Conservation (phyloP, 2,888 invertebrate species). For the Sesia bembeciformis region DNA sequence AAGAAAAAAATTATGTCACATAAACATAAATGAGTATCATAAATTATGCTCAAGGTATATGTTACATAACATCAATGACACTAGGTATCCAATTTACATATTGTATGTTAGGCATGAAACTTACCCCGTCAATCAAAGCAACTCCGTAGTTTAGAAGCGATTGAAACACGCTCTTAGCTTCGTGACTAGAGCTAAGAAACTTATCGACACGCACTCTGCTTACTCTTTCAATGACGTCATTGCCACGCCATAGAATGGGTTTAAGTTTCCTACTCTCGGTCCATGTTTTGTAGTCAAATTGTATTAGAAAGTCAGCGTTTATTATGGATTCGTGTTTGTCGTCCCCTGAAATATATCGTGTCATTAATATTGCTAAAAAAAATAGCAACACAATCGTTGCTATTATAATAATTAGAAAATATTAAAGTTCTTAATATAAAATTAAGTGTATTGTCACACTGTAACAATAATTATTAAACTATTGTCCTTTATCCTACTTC, state of each 20-base stretch:
- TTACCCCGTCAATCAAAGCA: constrained; percentile 57
- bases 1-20: too few species aligned
- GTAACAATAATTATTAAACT: too few species aligned
- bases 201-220: constrained; percentile 50
- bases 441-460: too few species aligned
- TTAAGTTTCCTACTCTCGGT: constrained; percentile 31
- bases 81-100: too few species aligned
- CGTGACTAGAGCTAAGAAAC: constrained; percentile 57
- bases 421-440: too few species aligned
- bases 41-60: too few species aligned
- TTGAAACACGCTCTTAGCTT: constrained; percentile 58
- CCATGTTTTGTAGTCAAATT: constrained; percentile 44
- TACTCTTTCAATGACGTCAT: constrained; percentile 42
- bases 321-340: constrained; percentile 74
- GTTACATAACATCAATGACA: too few species aligned
- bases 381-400: too few species aligned
- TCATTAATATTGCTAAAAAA: too few species aligned
- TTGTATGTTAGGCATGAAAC: background rate
- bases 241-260: constrained; percentile 63
- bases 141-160: constrained; percentile 71
- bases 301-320: constrained; percentile 53
- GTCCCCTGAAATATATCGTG: constrained; percentile 57
- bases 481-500: too few species aligned
- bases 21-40: too few species aligned
- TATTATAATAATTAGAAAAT: too few species aligned